These are phyloP conservation scores for Meteorus cinctellus DNA, from an alignment of 2,888 invertebrate genomes.

Conservation along the genomic window DNA sequence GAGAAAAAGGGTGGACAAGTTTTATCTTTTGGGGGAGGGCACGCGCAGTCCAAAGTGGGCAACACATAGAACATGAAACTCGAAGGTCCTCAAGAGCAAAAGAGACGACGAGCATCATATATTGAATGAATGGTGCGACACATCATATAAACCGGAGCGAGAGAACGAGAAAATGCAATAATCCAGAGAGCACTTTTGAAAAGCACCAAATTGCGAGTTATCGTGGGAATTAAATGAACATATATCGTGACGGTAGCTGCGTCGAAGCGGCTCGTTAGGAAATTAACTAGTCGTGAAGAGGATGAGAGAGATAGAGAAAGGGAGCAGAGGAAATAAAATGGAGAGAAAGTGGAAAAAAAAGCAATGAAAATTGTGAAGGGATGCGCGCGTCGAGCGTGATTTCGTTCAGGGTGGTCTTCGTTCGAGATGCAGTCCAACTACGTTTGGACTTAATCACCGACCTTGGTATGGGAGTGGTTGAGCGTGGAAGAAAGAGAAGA, in stretches of 20 bases:
- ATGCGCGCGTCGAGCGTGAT: constrained; percentile 44
- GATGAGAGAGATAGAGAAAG: constrained; percentile 20
- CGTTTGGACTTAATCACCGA: constrained; percentile 57
- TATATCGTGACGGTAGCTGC: constrained; percentile 29
- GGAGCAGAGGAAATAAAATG: constrained; percentile 29
- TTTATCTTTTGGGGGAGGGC: constrained; percentile 22
- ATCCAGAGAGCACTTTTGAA: constrained; percentile 36
- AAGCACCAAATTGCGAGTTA: constrained; percentile 38
- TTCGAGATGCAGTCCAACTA: constrained; percentile 50
- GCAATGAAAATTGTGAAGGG: constrained; percentile 23
- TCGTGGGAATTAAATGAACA: constrained; percentile 42
- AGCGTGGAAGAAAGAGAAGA: constrained; percentile 11
- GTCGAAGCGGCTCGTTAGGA: constrained; percentile 36
- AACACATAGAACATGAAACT: constrained; percentile 36
- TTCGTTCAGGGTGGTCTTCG: constrained; percentile 55
- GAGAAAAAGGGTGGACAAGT: constrained; percentile 20
- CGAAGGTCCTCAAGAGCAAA: constrained; percentile 28
- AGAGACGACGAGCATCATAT: not conserved
- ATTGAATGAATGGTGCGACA: not conserved
- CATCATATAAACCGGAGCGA: not conserved
- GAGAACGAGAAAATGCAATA: constrained; percentile 33
- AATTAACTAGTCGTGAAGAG: constrained; percentile 49
- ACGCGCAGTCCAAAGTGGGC: constrained; percentile 24
- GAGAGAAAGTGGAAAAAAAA: constrained; percentile 18
- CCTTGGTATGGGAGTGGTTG: constrained; percentile 51